Percentiles rank a stretch among this genome's conserved stretches.
These are phyloP conservation scores for Madoqua kirkii DNA, from an alignment of 2,113 vertebrate genomes.

Conservation along the genomic window DNA sequence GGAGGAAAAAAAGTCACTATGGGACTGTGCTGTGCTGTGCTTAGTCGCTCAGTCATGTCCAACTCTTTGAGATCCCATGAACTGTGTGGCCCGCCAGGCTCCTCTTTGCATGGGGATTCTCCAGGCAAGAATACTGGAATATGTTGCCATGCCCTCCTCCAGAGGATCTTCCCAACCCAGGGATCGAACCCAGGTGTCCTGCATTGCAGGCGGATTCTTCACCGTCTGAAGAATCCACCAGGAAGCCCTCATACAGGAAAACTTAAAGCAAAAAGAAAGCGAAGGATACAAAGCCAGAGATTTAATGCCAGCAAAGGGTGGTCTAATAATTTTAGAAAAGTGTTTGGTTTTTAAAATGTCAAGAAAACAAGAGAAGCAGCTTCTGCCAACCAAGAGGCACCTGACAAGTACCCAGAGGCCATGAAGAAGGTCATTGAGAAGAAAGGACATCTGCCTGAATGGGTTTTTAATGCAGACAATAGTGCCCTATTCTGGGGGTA, in stretches of 20 bases:
- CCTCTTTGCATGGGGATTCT: neutral
- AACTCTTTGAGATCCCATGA: neutral
- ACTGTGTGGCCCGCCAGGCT: neutral
- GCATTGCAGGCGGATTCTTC: neutral
- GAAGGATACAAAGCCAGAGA: neutral
- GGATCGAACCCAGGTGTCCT: neutral
- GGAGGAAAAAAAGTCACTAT: neutral
- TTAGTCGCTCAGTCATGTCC: accelerated
- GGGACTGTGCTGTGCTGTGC: neutral
- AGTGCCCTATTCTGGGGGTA: neutral
- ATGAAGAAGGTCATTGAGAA: neutral
- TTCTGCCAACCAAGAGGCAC: neutral
- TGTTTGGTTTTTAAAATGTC: neutral
- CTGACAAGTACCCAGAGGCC: neutral
- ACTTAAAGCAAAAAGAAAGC: neutral
- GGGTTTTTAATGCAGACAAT: neutral
- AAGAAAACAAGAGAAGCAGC: neutral
- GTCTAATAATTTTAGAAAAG: neutral
- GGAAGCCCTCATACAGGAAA: neutral
- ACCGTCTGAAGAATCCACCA: neutral
- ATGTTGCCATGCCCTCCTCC: neutral
- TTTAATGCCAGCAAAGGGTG: neutral
- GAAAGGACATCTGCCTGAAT: neutral
- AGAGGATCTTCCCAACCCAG: neutral
- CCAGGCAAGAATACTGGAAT: neutral